Evolutionary conservation across 2,888 invertebrate genomes (phyloP), one percentile per base, ranked within the genome.

Genomic region (Amiota communis): DNA sequence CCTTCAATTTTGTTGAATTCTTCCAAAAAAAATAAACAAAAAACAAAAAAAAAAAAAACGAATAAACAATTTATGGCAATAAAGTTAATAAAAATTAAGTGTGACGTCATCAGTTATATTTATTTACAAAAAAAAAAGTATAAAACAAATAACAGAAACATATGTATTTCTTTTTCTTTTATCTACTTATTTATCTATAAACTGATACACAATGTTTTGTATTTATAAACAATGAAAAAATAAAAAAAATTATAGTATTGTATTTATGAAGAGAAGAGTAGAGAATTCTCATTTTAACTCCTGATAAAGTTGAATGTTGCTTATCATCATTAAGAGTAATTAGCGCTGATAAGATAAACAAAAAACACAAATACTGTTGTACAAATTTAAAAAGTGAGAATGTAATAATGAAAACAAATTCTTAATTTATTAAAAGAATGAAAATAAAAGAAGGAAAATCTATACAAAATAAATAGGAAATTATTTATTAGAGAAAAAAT

Each of bases 291-390:
- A 36, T 2, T 6, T 36, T 36, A 36, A 36, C 36, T 36, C 2
- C 36, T 23, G 51, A 68, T 68, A 68, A 68, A 68, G 67, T 48
- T 65, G n/a, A 9, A 36, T 6, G 36, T 36, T 13, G 67, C 51
- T 68, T 68, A 53, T 68, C 67, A 68, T 48, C 67, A 8, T 36
- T 36, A 6, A 36, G 6, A 36, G 36, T 68, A 68, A 68, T 68
- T 68, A 68, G 53, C 23, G 51, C 23, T 20, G 67, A 68, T 68
- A 68, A 68, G 67, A 68, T 68, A 68, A 68, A 68, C 36, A 68
- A 17, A 68, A 17, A 23, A 51, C 53, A 51, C n/a, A n/a, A 36
- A n/a, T n/a, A 17, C 1, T 15, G 10, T 1, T 57, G 8, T 57
- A n/a, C 17, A n/a, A 17, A 17, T 59, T 59, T 65, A 48, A 65